Evolutionary conservation across 2,888 invertebrate species (phyloP), one percentile per base, ranked within the genome.

Genomic region (Nowickia ferox): DNA sequence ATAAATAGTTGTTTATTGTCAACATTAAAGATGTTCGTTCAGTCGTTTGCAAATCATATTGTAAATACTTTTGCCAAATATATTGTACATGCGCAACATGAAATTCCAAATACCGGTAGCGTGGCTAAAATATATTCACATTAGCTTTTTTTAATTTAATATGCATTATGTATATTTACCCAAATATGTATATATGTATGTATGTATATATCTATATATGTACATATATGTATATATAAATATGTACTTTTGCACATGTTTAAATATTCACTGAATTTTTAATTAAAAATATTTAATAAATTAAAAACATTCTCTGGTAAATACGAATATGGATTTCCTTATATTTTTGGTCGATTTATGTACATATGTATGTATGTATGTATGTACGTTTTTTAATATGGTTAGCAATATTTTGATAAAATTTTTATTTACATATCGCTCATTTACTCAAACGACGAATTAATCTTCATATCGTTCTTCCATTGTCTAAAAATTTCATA

Each of bases 211-310:
- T n/a, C 30, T 30, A 30, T n/a, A n/a, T 40, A 59, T 40, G 5
- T 19, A n/a, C 17, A 55, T 38, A 44, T n/a, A 30, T 48, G 10
- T 63, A 40, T 51, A 61, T 22, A 57, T 55, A 63, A 42, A 42
- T 53, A 44, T 55, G n/a, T 4, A 30, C 30, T 30, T 40, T 38
- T 65, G 63, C 61, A 63, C 63, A 63, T 63, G 53, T 9, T 55
- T 63, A 11, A 30, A 76, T 55, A 66, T 66, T 65, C n/a, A 22
- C n/a, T 68, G 68, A 42, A 59, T 68, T 40, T 48, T 42, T 42
- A 63, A 75, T 57, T 71, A 57, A 9, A 11, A 59, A 69, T 17
- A 30, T 30, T 30, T 4, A 30, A 30, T 8, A 2, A 63, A 19
- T 30, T 30, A 19, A 19, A 30, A 11, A 11, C 13, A 19, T 55